Evolutionary conservation across 2,888 invertebrate genomes (phyloP).

Genomic region (Emmelina monodactyla): DNA sequence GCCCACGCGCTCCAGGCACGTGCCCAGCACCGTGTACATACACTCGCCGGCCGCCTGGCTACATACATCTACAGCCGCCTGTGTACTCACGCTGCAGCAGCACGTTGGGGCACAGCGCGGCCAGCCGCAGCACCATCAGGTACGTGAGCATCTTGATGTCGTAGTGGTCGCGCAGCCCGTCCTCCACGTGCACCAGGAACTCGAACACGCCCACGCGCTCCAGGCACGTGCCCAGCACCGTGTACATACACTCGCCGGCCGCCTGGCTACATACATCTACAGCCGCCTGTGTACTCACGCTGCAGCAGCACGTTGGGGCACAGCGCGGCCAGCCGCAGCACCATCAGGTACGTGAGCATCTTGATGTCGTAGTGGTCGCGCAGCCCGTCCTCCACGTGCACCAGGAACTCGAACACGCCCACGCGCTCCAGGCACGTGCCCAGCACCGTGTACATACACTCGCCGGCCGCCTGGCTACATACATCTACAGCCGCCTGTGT

Average conservation of each 20-base stretch:
- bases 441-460: constrained; percentile 99
- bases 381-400: constrained; percentile 95
- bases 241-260: constrained; percentile 99
- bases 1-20: constrained; percentile 94
- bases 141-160: constrained; percentile 99
- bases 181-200: constrained; percentile 96
- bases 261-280: too few relatives aligned
- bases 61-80: too few relatives aligned
- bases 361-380: constrained; percentile 95
- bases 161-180: constrained; percentile 91
- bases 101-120: constrained; percentile 91
- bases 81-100: constrained; percentile 90
- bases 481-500: too few relatives aligned
- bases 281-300: too few relatives aligned
- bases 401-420: constrained; percentile 96
- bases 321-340: constrained; percentile 89
- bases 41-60: constrained; percentile 98
- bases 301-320: constrained; percentile 94
- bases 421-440: constrained; percentile 95
- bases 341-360: constrained; percentile 99
- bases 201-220: constrained; percentile 96
- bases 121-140: constrained; percentile 94
- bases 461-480: constrained; percentile 97
- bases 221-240: constrained; percentile 92
- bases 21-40: constrained; percentile 98